A percentile compares a stretch with the other conserved stretches of the same genome.
phyloP scores from a whole-genome alignment of 2,888 invertebrate species.

The Agrypnus murinus region DNA sequence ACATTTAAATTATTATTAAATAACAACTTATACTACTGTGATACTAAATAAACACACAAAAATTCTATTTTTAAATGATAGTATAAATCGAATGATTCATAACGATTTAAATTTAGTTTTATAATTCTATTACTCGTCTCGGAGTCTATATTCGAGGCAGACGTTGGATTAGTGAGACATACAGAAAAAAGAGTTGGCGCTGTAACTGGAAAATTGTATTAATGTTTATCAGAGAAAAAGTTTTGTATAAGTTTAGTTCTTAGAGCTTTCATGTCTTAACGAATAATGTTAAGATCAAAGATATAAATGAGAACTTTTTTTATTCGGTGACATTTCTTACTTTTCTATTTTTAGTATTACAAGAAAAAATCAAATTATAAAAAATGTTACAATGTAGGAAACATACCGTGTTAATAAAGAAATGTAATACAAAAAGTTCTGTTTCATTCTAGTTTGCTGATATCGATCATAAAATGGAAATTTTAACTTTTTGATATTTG shows the following conservation, averaged over 20 bases:
- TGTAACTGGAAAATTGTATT: constrained; percentile 21
- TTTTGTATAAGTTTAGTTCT: neutral
- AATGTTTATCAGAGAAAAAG: constrained; percentile 16
- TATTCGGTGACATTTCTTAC: neutral
- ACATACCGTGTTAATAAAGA: too few species aligned
- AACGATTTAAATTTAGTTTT: constrained; percentile 5
- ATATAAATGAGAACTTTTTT: neutral
- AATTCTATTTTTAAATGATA: too few species aligned
- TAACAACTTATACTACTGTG: too few species aligned
- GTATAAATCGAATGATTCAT: constrained; percentile 11
- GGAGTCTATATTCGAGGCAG: constrained; percentile 3
- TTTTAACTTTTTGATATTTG: too few species aligned
- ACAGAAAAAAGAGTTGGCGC: neutral
- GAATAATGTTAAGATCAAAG: neutral
- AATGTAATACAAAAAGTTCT: too few species aligned
- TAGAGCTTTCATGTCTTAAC: neutral
- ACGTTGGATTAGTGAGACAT: constrained; percentile 12
- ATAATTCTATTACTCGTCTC: neutral
- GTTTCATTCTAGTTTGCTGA: too few species aligned
- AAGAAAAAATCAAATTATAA: neutral
- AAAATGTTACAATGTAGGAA: too few species aligned
- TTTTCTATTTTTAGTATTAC: constrained; percentile 3
- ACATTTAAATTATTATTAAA: too few species aligned
- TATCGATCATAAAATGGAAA: too few species aligned
- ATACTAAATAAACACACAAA: neutral